Percentiles rank a stretch among this genome's conserved stretches.
Evolutionary conservation across 1,140 invertebrate genomes (phyloP).

Genomic region (Scaptomyza montana): DNA sequence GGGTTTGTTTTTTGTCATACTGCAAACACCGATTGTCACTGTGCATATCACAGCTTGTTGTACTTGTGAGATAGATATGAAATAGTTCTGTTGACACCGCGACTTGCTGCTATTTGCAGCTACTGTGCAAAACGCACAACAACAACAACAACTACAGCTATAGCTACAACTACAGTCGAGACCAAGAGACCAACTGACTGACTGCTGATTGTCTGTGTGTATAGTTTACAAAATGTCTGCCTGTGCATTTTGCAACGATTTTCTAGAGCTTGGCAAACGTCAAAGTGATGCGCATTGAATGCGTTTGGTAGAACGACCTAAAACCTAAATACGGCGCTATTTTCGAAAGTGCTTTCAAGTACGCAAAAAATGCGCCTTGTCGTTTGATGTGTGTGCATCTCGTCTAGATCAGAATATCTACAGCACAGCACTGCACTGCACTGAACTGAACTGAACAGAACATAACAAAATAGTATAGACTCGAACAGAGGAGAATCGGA

Average conservation of each 20-base stretch:
- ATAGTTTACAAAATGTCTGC: conserved; percentile 3
- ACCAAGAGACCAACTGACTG: conserved; percentile 41
- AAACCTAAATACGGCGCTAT: conserved; percentile 69
- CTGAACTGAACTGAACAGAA: not conserved
- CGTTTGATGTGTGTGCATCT: conserved; percentile 52
- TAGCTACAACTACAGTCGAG: not conserved
- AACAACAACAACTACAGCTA: conserved; percentile 4
- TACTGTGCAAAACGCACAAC: conserved; percentile 6
- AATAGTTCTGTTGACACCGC: conserved; percentile 43
- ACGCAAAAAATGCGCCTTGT: conserved; percentile 53
- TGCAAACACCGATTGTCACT: conserved; percentile 45
- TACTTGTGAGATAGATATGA: conserved; percentile 60
- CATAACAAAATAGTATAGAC: not conserved
- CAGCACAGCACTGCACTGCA: not conserved
- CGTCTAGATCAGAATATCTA: conserved; percentile 16
- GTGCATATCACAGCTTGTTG: conserved; percentile 22
- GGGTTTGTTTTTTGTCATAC: conserved; percentile 31
- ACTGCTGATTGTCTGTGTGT: conserved; percentile 4
- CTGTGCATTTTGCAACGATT: conserved; percentile 32
- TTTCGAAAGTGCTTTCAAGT: conserved; percentile 59
- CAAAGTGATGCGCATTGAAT: conserved; percentile 66
- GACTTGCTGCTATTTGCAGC: conserved; percentile 25
- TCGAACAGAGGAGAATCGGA: conserved; percentile 8
- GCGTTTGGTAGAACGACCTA: conserved; percentile 58
- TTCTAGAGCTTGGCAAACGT: conserved; percentile 59